Evolutionary conservation across 2,888 invertebrate species (phyloP).

Genomic region (Ernsta delagoae): DNA sequence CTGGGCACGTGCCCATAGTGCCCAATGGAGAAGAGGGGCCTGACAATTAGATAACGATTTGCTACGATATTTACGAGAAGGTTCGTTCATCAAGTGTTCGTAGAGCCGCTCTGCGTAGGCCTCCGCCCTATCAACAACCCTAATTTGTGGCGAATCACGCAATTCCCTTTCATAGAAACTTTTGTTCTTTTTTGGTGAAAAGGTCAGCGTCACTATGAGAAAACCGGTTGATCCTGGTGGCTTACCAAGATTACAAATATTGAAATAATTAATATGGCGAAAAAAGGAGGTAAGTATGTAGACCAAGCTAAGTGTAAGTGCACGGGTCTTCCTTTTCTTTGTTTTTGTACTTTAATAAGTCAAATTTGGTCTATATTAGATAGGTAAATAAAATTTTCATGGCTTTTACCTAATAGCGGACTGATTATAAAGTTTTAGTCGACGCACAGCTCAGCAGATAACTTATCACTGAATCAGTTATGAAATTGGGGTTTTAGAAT

Average conservation of each 20-base stretch:
- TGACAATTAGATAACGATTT: background rate
- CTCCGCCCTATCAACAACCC: background rate
- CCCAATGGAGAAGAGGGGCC: no score
- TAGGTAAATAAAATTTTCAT: no score
- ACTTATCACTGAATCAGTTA: no score
- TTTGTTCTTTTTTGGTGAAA: slow-evolving; percentile 4
- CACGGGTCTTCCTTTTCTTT: no score
- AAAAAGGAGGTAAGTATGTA: background rate
- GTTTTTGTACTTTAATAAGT: no score
- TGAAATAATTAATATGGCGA: background rate
- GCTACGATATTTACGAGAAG: background rate
- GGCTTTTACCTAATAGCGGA: no score
- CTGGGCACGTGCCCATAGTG: no score
- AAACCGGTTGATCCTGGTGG: slow-evolving; percentile 8
- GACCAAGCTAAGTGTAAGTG: no score
- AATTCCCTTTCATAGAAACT: background rate
- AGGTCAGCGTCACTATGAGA: background rate
- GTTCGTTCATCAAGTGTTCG: background rate
- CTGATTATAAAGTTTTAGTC: no score
- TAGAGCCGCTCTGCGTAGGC: slow-evolving; percentile 6
- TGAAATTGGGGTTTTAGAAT: no score
- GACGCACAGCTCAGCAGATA: no score
- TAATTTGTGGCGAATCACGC: background rate
- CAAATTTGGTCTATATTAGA: no score
- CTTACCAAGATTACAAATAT: background rate